Base-by-base conservation (phyloP, 2,113 vertebrate genomes). In the Mola mola region DNA sequence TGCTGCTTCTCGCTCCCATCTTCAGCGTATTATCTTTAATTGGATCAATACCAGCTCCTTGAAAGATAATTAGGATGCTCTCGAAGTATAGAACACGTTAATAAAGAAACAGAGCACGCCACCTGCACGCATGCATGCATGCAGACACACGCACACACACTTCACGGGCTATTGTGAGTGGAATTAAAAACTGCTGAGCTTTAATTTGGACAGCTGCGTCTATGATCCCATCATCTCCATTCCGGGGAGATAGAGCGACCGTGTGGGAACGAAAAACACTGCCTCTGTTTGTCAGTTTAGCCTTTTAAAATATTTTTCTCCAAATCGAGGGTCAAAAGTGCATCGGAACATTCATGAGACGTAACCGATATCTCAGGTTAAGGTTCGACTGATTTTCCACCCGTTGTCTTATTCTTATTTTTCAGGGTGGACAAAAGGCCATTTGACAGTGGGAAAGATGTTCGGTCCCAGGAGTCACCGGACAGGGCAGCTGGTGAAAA, bases 1-100 rank as follows among this genome's bases (percentile, higher is more conserved):
- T 26, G 16, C 52, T 51, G 28, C 37, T 67, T 72, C 34, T 36
- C 38, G 25, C 31, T 33, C 6, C 31, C 25, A 16, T 79, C 55
- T 58, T 63, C 37, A 20, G 33, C 63, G 51, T 28, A 12, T 81
- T 67, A 84, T 72, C 83, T 69, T 65, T 81, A 86, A 80, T 72
- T 81, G 59, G 84, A 89, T 84, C 72, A 66, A 83, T 66, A 57
- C 44, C 16, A 42, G 49, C 42, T 75, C 72, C 59, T 62, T 78
- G 58, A 74, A 81, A 84, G 66, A 57, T 77, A 79, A 83, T 84
- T 79, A 83, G 41, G 15, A 57, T 34, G 49, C 33, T 72, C 57
- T 60, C 69, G 36, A 49, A 73, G 60, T 68, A 48, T 6, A 48
- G n/a, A 50, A 84, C 67, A 66, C 38, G 41, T 36, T 56, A 64